Conservation (phyloP, 1,140 invertebrate species). For the Mylabris phalerata region DNA sequence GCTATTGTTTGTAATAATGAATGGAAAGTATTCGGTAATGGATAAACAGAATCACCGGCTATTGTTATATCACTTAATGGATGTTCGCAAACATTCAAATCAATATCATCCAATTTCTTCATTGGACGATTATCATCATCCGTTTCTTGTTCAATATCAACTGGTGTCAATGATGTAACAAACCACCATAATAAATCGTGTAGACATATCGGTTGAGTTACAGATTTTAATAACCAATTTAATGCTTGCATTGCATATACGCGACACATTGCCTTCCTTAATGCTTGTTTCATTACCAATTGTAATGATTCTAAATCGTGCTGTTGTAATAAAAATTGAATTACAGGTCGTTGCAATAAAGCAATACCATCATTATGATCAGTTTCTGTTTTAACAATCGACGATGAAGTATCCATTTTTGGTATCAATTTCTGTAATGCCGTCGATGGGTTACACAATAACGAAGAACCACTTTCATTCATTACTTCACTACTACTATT, state of each 20-base stretch:
- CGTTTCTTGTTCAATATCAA: slow-evolving; percentile 40
- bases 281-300: slow-evolving; percentile 73
- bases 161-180: slow-evolving; percentile 62
- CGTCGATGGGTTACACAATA: slow-evolving; percentile 76
- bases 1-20: slow-evolving; percentile 84
- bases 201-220: slow-evolving; percentile 82
- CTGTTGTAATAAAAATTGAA: slow-evolving; percentile 77
- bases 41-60: slow-evolving; percentile 71
- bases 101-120: slow-evolving; percentile 48
- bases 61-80: slow-evolving; percentile 73
- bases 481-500: slow-evolving; percentile 62
- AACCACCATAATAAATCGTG: slow-evolving; percentile 97
- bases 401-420: slow-evolving; percentile 49
- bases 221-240: slow-evolving; percentile 89
- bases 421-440: slow-evolving; percentile 66
- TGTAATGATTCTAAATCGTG: slow-evolving; percentile 77
- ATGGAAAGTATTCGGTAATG: slow-evolving; percentile 79
- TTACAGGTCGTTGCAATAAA: slow-evolving; percentile 60
- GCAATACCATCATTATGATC: slow-evolving; percentile 38
- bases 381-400: slow-evolving; percentile 21
- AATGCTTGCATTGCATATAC: slow-evolving; percentile 86
- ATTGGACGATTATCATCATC: slow-evolving; percentile 49
- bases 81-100: slow-evolving; percentile 65
- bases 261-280: slow-evolving; percentile 76
- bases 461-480: slow-evolving; percentile 62